Conservation (phyloP, 1,140 invertebrate species). For the Nebria ingens region DNA sequence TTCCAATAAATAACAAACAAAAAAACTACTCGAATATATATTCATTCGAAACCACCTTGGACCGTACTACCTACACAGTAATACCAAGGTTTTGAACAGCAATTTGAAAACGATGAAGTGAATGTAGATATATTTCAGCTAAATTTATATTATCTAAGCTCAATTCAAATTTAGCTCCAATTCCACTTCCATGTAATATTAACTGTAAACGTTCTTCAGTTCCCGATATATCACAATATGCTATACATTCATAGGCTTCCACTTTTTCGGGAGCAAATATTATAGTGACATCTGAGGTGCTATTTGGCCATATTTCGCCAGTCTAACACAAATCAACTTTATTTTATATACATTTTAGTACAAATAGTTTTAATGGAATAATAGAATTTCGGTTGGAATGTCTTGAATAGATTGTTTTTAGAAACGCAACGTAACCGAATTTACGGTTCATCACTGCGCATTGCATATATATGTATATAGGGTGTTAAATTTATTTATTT, state of each 20-base stretch:
- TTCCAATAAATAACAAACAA: neutral
- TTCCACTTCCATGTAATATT: conserved; percentile 22
- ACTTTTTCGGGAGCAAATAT: conserved; percentile 22
- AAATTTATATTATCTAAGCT: conserved; percentile 22
- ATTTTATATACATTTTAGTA: conserved; percentile 19
- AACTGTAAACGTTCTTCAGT: conserved; percentile 19
- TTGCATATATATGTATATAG: too few relatives aligned
- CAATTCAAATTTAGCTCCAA: conserved; percentile 23
- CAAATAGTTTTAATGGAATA: neutral
- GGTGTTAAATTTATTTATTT: too few relatives aligned
- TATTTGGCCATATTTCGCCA: conserved; percentile 25
- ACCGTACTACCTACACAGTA: too few relatives aligned
- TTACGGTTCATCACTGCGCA: too few relatives aligned
- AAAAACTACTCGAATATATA: neutral
- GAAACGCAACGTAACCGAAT: too few relatives aligned
- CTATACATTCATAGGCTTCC: conserved; percentile 16
- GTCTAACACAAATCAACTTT: conserved; percentile 13
- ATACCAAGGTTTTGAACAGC: conserved; percentile 22
- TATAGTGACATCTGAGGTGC: conserved; percentile 19
- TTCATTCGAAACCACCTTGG: neutral
- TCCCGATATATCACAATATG: conserved; percentile 26
- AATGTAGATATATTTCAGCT: conserved; percentile 23
- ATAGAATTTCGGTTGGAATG: conserved; percentile 2
- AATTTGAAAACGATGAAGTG: conserved; percentile 28
- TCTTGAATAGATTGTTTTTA: too few relatives aligned